phyloP scores from a whole-genome alignment of 2,888 invertebrate genomes.

The Pyralis farinalis region DNA sequence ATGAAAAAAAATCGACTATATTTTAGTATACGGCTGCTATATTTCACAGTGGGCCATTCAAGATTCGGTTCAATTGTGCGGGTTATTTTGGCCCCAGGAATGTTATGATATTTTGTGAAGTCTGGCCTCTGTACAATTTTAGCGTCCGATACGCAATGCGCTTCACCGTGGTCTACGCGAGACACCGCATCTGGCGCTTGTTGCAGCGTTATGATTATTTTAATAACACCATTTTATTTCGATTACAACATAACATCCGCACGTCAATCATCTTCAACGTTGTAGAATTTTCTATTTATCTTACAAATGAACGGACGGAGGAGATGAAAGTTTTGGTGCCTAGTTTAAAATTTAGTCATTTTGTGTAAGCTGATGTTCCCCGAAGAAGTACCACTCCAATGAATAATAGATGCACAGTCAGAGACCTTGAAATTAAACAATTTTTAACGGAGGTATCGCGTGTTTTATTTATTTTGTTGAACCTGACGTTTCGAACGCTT shows the following conservation, averaged over 20 bases:
- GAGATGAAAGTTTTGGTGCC: too few relatives aligned
- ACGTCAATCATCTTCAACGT: conserved; percentile 3
- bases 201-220: conserved; percentile 4
- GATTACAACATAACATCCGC: conserved; percentile 7
- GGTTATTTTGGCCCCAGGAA: conserved; percentile 49
- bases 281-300: neutral
- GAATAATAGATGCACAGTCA: too few relatives aligned
- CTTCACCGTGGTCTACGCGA: conserved; percentile 5
- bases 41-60: conserved; percentile 27
- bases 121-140: conserved; percentile 44
- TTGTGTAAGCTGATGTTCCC: too few relatives aligned
- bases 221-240: conserved; percentile 6
- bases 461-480: too few relatives aligned
- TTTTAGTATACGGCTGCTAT: conserved; percentile 20
- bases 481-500: too few relatives aligned
- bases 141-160: conserved; percentile 23
- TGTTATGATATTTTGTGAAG: conserved; percentile 44
- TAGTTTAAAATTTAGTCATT: too few relatives aligned
- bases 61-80: conserved; percentile 38
- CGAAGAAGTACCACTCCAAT: too few relatives aligned
- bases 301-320: neutral
- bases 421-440: too few relatives aligned
- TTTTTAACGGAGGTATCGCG: too few relatives aligned
- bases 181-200: conserved; percentile 8
- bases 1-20: conserved; percentile 30